Percentiles rank a stretch among this genome's conserved stretches.
These are phyloP conservation scores for Nomada lathburiana DNA, from an alignment of 2,888 invertebrate genomes.

Conservation along the genomic window DNA sequence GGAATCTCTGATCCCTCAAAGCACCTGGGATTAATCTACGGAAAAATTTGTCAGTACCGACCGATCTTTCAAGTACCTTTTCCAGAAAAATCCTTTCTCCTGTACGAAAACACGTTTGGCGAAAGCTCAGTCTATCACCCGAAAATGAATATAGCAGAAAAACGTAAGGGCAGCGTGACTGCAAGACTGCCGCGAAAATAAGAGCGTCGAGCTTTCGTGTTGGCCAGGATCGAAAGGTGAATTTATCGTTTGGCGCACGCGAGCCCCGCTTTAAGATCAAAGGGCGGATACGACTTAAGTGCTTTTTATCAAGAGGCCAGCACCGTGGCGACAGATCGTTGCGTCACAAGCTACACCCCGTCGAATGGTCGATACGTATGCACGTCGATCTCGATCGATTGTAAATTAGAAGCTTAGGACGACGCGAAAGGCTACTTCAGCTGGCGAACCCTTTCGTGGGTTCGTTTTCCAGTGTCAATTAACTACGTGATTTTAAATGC, in stretches of 20 bases:
- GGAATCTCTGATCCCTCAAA: no score
- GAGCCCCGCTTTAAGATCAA: slow-evolving; percentile 67
- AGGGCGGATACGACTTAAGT: slow-evolving; percentile 69
- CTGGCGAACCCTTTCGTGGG: neutral
- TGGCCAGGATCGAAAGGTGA: slow-evolving; percentile 53
- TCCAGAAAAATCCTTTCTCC: no score
- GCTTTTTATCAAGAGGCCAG: slow-evolving; percentile 68
- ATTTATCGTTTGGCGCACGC: slow-evolving; percentile 69
- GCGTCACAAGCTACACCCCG: slow-evolving; percentile 29
- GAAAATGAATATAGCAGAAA: slow-evolving; percentile 11
- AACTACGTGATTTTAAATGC: neutral
- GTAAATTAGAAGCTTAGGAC: neutral
- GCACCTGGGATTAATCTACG: no score
- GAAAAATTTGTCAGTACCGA: no score
- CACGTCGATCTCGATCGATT: slow-evolving; percentile 1
- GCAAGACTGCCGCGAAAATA: slow-evolving; percentile 16
- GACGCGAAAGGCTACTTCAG: neutral
- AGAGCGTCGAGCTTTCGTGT: slow-evolving; percentile 58
- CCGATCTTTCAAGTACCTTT: no score
- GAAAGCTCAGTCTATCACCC: neutral
- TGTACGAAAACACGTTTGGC: neutral
- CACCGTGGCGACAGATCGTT: slow-evolving; percentile 56
- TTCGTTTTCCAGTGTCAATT: neutral
- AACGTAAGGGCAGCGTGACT: neutral
- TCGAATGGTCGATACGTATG: slow-evolving; percentile 7